Conservation (phyloP, 2,888 invertebrate genomes). For the Eurois occulta region DNA sequence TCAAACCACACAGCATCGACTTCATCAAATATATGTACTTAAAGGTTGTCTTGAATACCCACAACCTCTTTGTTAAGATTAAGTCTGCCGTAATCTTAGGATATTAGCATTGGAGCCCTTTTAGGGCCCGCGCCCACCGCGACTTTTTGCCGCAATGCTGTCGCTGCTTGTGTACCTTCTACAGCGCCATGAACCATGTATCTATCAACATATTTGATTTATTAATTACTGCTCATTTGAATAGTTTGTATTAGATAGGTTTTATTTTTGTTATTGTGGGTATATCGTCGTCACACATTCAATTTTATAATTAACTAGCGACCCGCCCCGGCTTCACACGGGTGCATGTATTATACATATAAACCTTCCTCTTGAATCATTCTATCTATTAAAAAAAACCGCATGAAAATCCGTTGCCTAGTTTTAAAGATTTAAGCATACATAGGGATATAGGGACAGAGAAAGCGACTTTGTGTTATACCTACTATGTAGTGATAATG, state of each 20-base stretch:
- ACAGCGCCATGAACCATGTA: background rate
- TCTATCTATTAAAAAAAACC: too few species aligned
- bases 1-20: slow-evolving; percentile 16
- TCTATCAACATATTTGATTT: background rate
- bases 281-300: too few species aligned
- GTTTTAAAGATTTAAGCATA: too few species aligned
- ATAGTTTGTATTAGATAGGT: background rate
- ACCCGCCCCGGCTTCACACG: too few species aligned
- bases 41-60: slow-evolving; percentile 46
- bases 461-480: too few species aligned
- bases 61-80: slow-evolving; percentile 57
- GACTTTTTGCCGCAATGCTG: background rate
- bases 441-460: too few species aligned
- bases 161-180: background rate
- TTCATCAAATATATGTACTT: slow-evolving; percentile 52
- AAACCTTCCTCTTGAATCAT: too few species aligned
- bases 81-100: slow-evolving; percentile 55
- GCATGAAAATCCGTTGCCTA: too few species aligned
- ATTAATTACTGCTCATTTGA: background rate
- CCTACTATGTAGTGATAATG: too few species aligned
- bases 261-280: background rate
- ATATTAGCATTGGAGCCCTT: slow-evolving; percentile 55
- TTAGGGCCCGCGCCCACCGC: background rate
- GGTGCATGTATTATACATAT: too few species aligned
- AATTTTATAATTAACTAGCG: too few species aligned